phyloP scores from a whole-genome alignment of 2,888 invertebrate genomes.

The Cenopis cana region DNA sequence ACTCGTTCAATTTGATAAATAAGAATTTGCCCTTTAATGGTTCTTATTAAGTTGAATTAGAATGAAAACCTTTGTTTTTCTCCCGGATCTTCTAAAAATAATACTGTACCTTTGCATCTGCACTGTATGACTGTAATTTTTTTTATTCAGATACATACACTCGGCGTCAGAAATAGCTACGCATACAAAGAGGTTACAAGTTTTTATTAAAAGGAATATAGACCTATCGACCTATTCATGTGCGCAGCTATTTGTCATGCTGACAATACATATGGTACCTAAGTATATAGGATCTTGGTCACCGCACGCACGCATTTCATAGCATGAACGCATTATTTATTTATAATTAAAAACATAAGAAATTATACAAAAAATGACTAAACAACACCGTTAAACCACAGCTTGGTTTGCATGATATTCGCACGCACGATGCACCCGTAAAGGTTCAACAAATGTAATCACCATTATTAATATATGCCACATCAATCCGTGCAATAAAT shows the following conservation, averaged over 20 bases:
- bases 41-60: not conserved
- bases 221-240: no score
- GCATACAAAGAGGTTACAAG: no score
- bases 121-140: not conserved
- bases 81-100: not conserved
- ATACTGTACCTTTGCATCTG: not conserved
- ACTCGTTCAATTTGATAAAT: not conserved
- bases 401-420: no score
- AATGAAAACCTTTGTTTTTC: not conserved
- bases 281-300: not conserved
- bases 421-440: constrained; percentile 8
- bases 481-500: no score
- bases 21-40: not conserved
- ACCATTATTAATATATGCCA: no score
- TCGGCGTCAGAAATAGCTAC: no score
- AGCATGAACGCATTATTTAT: no score
- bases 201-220: no score
- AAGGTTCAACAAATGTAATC: not conserved
- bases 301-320: constrained; percentile 31
- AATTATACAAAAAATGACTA: no score
- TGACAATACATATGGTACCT: not conserved
- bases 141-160: not conserved
- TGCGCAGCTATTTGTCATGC: no score
- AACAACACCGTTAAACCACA: no score
- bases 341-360: no score